A percentile compares a stretch with the other conserved stretches of the same genome.
These are phyloP conservation scores for Enteromius paludinosus DNA, from an alignment of 2,797 vertebrate species.

Conservation along the genomic window DNA sequence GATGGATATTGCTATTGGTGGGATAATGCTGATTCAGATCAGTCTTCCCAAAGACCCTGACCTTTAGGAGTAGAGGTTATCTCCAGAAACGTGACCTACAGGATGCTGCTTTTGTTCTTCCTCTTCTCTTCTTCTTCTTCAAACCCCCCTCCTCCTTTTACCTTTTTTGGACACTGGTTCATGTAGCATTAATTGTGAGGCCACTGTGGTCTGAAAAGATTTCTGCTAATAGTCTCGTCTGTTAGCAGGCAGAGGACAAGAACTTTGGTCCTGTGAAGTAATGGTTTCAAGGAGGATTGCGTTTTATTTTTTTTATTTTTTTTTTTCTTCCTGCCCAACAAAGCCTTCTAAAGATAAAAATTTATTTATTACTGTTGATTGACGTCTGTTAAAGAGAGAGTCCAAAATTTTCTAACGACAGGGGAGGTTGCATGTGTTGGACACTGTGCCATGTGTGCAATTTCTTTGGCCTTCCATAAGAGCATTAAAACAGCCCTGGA, in stretches of 20 bases:
- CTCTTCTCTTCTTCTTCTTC: too few relatives aligned
- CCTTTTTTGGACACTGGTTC: conserved; percentile 79
- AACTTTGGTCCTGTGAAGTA: background rate
- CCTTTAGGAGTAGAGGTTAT: conserved; percentile 45
- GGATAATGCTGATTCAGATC: conserved; percentile 66
- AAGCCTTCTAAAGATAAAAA: conserved; percentile 72
- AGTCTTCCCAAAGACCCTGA: conserved; percentile 60
- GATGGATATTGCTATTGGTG: conserved; percentile 43
- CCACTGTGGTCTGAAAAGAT: conserved; percentile 89
- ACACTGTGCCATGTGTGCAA: conserved; percentile 83
- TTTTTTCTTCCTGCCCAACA: conserved; percentile 51
- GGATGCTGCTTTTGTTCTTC: conserved; percentile 69
- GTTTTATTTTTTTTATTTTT: background rate
- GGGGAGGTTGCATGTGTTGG: conserved; percentile 32
- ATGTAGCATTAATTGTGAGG: conserved; percentile 89
- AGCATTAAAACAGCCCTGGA: conserved; percentile 77
- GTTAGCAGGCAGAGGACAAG: conserved; percentile 35
- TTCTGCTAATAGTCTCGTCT: conserved; percentile 63
- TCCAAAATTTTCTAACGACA: conserved; percentile 77
- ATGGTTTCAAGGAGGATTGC: background rate
- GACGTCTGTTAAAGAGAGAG: conserved; percentile 78
- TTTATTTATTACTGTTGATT: conserved; percentile 74
- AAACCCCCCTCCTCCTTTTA: conserved; percentile 50
- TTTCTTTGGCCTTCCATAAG: conserved; percentile 71
- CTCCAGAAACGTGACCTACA: conserved; percentile 57